Conservation (phyloP, 2,113 vertebrate species). For the Corythaeola cristata region DNA sequence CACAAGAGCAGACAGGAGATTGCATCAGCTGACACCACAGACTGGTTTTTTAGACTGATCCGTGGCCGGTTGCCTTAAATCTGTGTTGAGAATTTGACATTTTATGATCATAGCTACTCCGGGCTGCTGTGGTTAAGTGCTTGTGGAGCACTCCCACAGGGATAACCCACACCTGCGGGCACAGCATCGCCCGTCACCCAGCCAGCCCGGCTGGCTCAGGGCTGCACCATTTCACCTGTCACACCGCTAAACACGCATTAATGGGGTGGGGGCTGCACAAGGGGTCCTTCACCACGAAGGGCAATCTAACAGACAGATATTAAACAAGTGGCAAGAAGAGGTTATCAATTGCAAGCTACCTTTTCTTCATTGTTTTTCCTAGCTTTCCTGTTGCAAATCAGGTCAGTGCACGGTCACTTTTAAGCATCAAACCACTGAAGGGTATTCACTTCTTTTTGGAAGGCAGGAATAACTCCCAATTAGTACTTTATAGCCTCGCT, state of each 20-base stretch:
- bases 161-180: not conserved
- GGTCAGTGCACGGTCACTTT: not conserved
- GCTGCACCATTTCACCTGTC: not conserved
- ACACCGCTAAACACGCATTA: not conserved
- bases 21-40: not conserved
- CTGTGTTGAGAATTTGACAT: not conserved
- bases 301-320: not conserved
- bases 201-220: not conserved
- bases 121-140: not conserved
- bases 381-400: not conserved
- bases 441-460: not conserved
- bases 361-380: not conserved
- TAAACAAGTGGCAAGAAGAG: not conserved
- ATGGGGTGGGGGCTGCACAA: not conserved
- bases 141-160: not conserved
- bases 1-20: not conserved
- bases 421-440: not conserved
- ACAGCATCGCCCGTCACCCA: not conserved
- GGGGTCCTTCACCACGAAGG: not conserved
- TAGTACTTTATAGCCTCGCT: not conserved
- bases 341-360: not conserved
- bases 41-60: too few species aligned
- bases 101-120: not conserved
- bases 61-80: not conserved
- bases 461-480: not conserved